phyloP scores from a whole-genome alignment of 2,888 invertebrate species.

The Drosophila sordidapex region DNA sequence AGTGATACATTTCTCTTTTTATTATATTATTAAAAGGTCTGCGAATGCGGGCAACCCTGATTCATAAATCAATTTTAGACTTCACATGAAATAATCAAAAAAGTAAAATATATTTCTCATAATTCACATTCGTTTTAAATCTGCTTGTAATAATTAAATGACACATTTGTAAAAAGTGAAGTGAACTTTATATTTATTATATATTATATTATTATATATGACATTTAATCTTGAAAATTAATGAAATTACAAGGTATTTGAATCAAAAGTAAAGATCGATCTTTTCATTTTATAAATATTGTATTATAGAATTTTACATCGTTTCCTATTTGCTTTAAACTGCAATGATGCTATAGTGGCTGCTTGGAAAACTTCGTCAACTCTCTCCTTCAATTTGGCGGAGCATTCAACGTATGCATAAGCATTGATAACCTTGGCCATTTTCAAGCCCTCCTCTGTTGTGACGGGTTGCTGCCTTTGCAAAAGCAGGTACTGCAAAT shows the following conservation, averaged over 20 bases:
- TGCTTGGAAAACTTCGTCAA: slow-evolving; percentile 99
- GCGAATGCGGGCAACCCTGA: background rate
- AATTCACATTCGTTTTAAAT: background rate
- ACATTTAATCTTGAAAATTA: background rate
- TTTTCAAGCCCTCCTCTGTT: slow-evolving; percentile 97
- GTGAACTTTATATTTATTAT: background rate
- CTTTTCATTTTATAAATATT: background rate
- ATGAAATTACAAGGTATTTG: background rate
- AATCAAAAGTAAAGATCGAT: background rate
- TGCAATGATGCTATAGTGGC: slow-evolving; percentile 96
- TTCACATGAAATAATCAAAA: background rate
- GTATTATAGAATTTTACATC: slow-evolving; percentile 56
- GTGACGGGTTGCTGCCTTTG: slow-evolving; percentile 99
- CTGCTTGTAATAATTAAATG: background rate
- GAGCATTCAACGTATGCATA: slow-evolving; percentile 99
- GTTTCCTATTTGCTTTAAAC: slow-evolving; percentile 94
- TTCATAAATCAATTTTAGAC: slow-evolving; percentile 13
- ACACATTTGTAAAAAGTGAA: background rate
- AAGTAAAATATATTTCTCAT: background rate
- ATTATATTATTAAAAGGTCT: background rate
- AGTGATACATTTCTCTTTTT: background rate
- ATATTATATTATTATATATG: too few species aligned
- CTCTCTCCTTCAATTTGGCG: slow-evolving; percentile 99
- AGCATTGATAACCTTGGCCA: slow-evolving; percentile 99
- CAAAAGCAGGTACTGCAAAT: slow-evolving; percentile 91